Evolutionary conservation across 37 sponge, comb jelly and placozoan genomes (phyloP), one percentile per base, ranked within the genome.

Genomic region (Amphimedon queenslandica): DNA sequence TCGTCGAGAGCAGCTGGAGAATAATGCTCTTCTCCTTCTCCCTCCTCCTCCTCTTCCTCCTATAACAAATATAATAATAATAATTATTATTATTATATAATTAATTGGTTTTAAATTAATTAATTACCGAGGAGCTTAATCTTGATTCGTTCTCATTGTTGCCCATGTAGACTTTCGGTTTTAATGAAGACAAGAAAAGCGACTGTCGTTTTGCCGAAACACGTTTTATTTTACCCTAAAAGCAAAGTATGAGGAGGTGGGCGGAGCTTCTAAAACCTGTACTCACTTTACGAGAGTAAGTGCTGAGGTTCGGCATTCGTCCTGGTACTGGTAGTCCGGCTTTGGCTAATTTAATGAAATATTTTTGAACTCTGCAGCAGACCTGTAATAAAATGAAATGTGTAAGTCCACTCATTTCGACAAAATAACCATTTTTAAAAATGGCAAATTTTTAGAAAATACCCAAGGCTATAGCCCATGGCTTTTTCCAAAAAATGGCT

Each of bases 301-400:
- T 73, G 10, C 57, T 51, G 11, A 82, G 58, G 57, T 87, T 93
- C 16, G 94, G 94, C 63, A 82, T 66, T 58, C 84, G 58, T 30
- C 94, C 94, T 10, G 94, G 94, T 4, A 94, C 86, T 3, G 94
- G 94, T 32, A 94, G 66, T 20, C 93, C 93, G 30, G 92, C 87
- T 38, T 90, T 86, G 40, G 87, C 88, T 58, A 94, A 56, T 63
- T 87, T 90, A 57, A 90, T 78, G 67, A 94, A 94, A 56, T 94
- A 94, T 70, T 94, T 94, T 61, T 94, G 94, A 13, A 90, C 92
- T 23, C 90, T 83, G 56, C 85, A 91, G 31, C 88, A 88, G 18
- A 94, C 92, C 93, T 92, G 57, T 27, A 79, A n/a, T n/a, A n/a
- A n/a, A n/a, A n/a, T n/a, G n/a, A n/a, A n/a, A n/a, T n/a, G n/a